A percentile compares a stretch with the other conserved stretches of the same genome.
These are phyloP conservation scores for Plutomurus gul DNA, from an alignment of 1,140 invertebrate species.

Conservation along the genomic window DNA sequence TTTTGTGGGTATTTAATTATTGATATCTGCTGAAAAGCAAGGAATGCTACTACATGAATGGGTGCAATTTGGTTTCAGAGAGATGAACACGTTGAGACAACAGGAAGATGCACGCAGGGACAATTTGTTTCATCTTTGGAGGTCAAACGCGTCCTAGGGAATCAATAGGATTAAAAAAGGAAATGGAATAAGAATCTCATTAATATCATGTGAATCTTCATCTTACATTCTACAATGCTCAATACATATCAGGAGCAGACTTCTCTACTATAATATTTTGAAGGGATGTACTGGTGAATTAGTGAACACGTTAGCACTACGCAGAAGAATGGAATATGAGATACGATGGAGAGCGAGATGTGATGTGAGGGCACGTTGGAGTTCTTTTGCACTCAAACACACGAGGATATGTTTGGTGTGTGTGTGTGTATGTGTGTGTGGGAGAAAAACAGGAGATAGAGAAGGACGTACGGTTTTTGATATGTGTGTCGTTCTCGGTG, in stretches of 20 bases:
- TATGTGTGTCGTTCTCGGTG: conserved; percentile 9
- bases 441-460: not conserved
- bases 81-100: not conserved
- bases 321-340: not conserved
- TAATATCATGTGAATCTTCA: not conserved
- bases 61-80: too few species aligned
- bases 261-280: not conserved
- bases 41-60: too few species aligned
- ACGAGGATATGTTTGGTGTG: too few species aligned
- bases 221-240: too few species aligned
- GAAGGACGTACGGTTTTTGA: conserved; percentile 30
- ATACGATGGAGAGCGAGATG: too few species aligned
- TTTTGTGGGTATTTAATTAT: too few species aligned
- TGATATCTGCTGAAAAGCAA: too few species aligned
- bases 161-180: not conserved
- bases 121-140: not conserved
- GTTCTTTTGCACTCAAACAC: too few species aligned
- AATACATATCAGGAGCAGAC: too few species aligned
- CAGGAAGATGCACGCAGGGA: not conserved
- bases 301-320: not conserved
- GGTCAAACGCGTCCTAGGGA: not conserved
- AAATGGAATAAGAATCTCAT: not conserved
- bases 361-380: too few species aligned
- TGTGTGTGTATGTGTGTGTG: too few species aligned
- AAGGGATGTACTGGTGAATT: too few species aligned